phyloP scores from a whole-genome alignment of 1,140 invertebrate genomes.

The Platorchestia sp. region DNA sequence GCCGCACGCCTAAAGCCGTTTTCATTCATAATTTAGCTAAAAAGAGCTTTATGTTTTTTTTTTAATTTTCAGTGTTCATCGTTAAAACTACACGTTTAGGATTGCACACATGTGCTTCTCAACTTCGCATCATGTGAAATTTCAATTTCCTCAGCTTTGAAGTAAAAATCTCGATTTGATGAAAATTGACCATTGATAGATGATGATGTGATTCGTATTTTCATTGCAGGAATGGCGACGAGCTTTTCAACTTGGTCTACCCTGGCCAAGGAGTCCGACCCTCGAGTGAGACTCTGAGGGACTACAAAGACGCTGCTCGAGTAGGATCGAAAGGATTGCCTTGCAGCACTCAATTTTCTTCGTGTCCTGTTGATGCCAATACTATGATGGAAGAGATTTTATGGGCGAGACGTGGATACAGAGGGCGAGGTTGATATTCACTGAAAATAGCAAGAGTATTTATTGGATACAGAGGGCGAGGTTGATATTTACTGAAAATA shows the following conservation, averaged over 20 bases:
- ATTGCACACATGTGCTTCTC: too few relatives aligned
- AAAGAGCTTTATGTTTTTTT: too few relatives aligned
- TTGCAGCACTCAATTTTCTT: conserved; percentile 4
- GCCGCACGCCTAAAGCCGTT: too few relatives aligned
- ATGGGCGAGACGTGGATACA: neutral
- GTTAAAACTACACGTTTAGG: too few relatives aligned
- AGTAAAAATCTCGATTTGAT: neutral
- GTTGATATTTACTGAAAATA: neutral
- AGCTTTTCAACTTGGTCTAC: neutral
- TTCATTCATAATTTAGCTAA: neutral
- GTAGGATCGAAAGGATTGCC: neutral
- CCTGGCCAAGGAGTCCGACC: neutral
- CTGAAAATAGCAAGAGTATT: neutral
- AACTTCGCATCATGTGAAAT: neutral
- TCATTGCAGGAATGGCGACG: conserved; percentile 10
- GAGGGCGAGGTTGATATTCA: neutral
- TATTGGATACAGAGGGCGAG: neutral
- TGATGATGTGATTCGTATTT: neutral
- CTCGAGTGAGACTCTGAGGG: neutral
- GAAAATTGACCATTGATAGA: neutral
- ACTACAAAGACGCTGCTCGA: neutral
- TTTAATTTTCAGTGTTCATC: too few relatives aligned
- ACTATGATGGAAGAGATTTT: neutral
- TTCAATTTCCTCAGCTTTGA: neutral
- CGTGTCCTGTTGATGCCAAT: conserved; percentile 14